A percentile compares a stretch with the other conserved stretches of the same genome.
Evolutionary conservation across 2,797 vertebrate genomes (phyloP).

Genomic region (Moxostoma hubbsi): DNA sequence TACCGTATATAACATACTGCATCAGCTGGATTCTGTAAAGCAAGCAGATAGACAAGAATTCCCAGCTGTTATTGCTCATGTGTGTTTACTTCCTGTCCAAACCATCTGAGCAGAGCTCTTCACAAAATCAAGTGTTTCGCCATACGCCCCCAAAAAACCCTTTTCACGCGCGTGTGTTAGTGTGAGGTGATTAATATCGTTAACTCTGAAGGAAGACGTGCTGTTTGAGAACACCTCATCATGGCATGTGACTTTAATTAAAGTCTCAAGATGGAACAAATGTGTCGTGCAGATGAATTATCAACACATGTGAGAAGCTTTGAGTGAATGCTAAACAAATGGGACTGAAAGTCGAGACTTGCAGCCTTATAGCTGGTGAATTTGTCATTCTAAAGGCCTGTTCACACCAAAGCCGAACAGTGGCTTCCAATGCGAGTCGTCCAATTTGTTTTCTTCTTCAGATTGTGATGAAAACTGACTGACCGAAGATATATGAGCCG

Average conservation of each 20-base stretch:
- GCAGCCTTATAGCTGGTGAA: slow-evolving; percentile 65
- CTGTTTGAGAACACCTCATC: slow-evolving; percentile 1
- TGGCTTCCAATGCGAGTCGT: too few relatives aligned
- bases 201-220: background rate
- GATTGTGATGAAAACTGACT: too few relatives aligned
- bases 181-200: background rate
- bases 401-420: too few relatives aligned
- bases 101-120: background rate
- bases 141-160: too few relatives aligned
- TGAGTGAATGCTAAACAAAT: slow-evolving; percentile 15
- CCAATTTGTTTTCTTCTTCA: too few relatives aligned
- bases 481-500: too few relatives aligned
- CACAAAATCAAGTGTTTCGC: background rate
- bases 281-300: slow-evolving; percentile 42
- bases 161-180: background rate
- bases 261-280: background rate
- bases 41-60: slow-evolving; percentile 7
- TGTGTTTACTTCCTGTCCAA: background rate
- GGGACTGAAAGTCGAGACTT: too few relatives aligned
- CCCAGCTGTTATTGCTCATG: background rate
- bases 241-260: background rate
- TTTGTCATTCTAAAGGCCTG: background rate
- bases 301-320: slow-evolving; percentile 55
- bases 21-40: slow-evolving; percentile 91
- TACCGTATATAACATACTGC: slow-evolving; percentile 98